phyloP scores from a whole-genome alignment of 2,888 invertebrate genomes.

The Lithophane semibrunnea region DNA sequence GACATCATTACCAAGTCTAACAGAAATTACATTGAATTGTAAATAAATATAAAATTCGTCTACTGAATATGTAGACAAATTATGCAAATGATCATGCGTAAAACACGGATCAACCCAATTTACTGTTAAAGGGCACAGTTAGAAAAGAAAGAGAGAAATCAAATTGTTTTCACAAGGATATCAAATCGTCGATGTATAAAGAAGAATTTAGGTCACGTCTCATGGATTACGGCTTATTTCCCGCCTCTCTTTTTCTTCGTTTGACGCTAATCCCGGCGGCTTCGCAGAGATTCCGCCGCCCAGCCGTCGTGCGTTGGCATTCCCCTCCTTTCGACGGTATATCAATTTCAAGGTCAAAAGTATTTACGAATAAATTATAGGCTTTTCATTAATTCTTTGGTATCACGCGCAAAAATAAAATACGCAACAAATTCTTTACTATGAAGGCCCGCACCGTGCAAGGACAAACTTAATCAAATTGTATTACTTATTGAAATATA shows the following conservation, averaged over 20 bases:
- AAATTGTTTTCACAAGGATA: conserved; percentile 88
- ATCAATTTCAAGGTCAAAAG: conserved; percentile 78
- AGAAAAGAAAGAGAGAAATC: conserved; percentile 82
- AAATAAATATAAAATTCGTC: conserved; percentile 54
- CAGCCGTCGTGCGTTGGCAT: conserved; percentile 70
- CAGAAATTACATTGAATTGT: conserved; percentile 27
- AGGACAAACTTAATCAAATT: neutral
- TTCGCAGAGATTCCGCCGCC: conserved; percentile 83
- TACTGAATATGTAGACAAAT: conserved; percentile 61
- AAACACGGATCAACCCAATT: conserved; percentile 79
- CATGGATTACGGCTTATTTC: conserved; percentile 89
- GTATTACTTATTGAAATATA: conserved; percentile 20
- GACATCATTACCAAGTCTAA: conserved; percentile 27
- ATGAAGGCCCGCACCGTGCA: neutral
- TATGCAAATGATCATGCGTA: conserved; percentile 74
- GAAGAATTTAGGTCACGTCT: conserved; percentile 89
- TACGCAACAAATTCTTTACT: conserved; percentile 18
- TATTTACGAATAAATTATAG: conserved; percentile 66
- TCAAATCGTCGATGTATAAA: conserved; percentile 89
- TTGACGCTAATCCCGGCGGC: conserved; percentile 88
- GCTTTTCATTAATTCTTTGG: conserved; percentile 34
- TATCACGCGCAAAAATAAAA: conserved; percentile 37
- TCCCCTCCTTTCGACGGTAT: conserved; percentile 67
- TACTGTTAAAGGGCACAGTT: conserved; percentile 77
- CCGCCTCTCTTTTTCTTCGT: conserved; percentile 89